Evolutionary conservation across 2,113 vertebrate species (phyloP), one percentile per base, ranked within the genome.

Genomic region (Ammodytes dubius): DNA sequence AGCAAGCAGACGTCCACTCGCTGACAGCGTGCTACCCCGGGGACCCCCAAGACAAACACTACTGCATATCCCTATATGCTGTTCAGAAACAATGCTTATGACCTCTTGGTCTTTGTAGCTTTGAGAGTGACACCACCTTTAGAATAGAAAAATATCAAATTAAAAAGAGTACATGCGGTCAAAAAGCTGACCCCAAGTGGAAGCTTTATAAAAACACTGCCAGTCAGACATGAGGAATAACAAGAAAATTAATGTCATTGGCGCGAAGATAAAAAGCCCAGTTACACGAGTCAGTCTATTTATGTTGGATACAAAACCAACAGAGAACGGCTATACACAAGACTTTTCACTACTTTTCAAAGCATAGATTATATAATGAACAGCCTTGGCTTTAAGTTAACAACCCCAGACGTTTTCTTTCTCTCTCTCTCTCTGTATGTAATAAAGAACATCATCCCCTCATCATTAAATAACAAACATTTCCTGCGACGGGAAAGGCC

Each of bases 401-500:
- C 49, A 46, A 35, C 9, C 59, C 5, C 17, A 66, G 79, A 63
- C 67, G 59, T 74, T 74, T 10, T 27, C 27, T 63, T 74, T 74
- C 12, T 27, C 27, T 27, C 60, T 60, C 52, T 54, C 45, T 59
- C 56, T 84, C 80, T 80, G 81, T 61, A 61, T 83, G 76, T 76
- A 85, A 88, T 88, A 53, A 85, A 70, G 74, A 68, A 39, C 58
- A 74, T 73, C 67, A 74, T 81, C 63, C 72, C 49, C 60, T 64
- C 79, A 78, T 81, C 78, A 89, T 70, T 69, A 61, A 91, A 90
- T 73, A 87, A 80, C 61, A 79, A 87, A 89, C 84, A 77, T 86
- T 91, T 83, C 80, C 79, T 70, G 85, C 61, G 61, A 84, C 10
- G 40, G 77, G 81, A 90, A 27, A 86, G 53, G 73, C 77, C 81